Base-by-base conservation (phyloP, 2,797 vertebrate species). In the Cyclopterus lumpus region DNA sequence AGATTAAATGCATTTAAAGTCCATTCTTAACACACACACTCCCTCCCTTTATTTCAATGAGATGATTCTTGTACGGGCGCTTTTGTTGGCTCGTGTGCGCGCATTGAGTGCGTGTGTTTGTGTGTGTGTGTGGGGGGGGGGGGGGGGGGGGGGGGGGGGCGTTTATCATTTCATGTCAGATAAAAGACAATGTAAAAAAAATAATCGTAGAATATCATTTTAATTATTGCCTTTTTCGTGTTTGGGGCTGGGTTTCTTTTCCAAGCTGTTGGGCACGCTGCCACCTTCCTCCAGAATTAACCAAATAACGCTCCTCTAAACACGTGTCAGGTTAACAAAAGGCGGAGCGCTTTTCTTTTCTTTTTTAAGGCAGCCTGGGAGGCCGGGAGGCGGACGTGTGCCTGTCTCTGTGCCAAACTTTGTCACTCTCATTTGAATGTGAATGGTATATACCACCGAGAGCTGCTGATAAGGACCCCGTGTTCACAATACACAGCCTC, bases 381-480 rank as follows among this genome's bases (percentile, higher is more conserved):
- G 90, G 89, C 84, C 73, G 77, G 80, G 85, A 88, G 90, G 90
- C 80, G 83, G 88, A 80, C 84, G 89, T 72, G 84, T 84, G 91
- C 85, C 84, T 90, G 93, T 92, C 86, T 90, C 93, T 78, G 90
- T 93, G 93, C 93, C 93, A 94, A 94, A 94, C 42, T 93, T 91
- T 81, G 86, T 90, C 84, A 72, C 85, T 87, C 94, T 96, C 91
- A 96, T 96, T 96, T 95, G 92, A 96, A 96, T 96, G 91, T 95
- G 93, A 96, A 96, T 95, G 75, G 91, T 88, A 75, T 93, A 92
- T 93, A 93, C 88, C 91, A 91, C 70, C 67, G 91, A 92, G 90
- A 91, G 89, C 92, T 82, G 93, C 92, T 90, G 86, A 85, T 74
- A 80, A 89, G 80, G 79, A 89, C 76, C 88, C 82, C 80, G 64